Evolutionary conservation across 2,113 vertebrate species (phyloP).

Genomic region (Tragelaphus buxtoni): DNA sequence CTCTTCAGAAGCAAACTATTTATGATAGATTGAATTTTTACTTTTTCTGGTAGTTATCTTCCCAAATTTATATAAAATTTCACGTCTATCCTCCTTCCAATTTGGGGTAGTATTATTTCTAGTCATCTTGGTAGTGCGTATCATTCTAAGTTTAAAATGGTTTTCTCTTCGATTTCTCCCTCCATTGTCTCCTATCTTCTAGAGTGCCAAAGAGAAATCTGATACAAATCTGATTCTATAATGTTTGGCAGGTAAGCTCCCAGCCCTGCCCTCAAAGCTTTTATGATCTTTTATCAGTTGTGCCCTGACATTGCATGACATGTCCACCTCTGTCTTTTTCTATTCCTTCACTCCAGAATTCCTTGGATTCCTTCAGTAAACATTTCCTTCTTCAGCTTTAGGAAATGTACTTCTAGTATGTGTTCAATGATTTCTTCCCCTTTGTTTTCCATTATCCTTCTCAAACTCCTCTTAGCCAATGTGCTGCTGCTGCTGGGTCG

Average conservation of each 20-base stretch:
- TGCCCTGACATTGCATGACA: not conserved
- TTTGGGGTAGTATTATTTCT: conserved; percentile 16
- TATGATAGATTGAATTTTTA: not conserved
- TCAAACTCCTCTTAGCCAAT: not conserved
- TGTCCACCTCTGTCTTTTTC: not conserved
- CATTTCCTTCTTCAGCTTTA: not conserved
- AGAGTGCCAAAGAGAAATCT: not conserved
- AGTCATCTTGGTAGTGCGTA: not conserved
- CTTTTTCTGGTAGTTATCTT: not conserved
- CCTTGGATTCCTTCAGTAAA: not conserved
- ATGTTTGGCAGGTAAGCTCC: not conserved
- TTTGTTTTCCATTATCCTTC: conserved; percentile 40
- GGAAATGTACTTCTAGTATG: not conserved
- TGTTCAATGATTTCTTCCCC: not conserved
- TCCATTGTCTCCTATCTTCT: conserved; percentile 8
- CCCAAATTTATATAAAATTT: not conserved
- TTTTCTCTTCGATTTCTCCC: not conserved
- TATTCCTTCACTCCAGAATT: not conserved
- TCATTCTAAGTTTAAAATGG: not conserved
- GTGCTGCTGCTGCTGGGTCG: not conserved
- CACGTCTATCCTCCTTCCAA: not conserved
- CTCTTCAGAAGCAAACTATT: conserved; percentile 4
- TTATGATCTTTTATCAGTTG: not conserved
- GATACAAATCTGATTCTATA: not conserved
- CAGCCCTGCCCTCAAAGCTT: not conserved